Base-by-base conservation (phyloP, 2,797 vertebrate species). In the Phoxinus dragarum region DNA sequence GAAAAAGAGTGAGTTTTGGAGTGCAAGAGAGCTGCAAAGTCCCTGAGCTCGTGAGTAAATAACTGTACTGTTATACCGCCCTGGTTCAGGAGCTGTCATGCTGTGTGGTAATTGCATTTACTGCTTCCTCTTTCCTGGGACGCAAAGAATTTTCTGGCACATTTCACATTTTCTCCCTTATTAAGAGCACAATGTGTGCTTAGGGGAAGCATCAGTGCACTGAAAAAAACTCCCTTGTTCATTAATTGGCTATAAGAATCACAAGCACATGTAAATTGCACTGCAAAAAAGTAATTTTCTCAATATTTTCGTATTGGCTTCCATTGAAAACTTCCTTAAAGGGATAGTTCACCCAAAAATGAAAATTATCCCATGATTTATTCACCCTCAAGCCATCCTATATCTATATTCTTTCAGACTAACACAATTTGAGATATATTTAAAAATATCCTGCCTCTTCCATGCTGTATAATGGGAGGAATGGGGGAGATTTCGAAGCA, bases 31-130 rank as follows among this genome's bases (percentile, higher is more conserved):
- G 72, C 64, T 64, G 80, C 23, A 21, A 86, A 78, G 36, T 75
- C 61, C 81, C 68, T n/a, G 34, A 73, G 67, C 61, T 54, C 40
- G 80, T 87, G 80, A 85, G 87, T 86, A 86, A 84, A 84, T 77
- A 86, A 77, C 59, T 52, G 38, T 17, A 67, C 52, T 76, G n/a
- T 86, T 47, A 27, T 44, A 40, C 42, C 3, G 12, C 5, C 2
- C 34, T 23, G 3, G 59, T 56, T 69, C 42, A 12, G 17, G 61
- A 75, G 78, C 80, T 81, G 59, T 73, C 82, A 80, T 27, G 23
- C 23, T 82, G 52, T 81, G 84, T 34, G 17, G 52, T 85, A 76
- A 87, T 89, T 85, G 56, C 47, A 69, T 82, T 71, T 71, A 56
- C 73, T 80, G 34, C 68, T 82, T 82, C 73, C 61, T 31, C 38